These are phyloP conservation scores for Lophochroa leadbeateri DNA, from an alignment of 2,113 vertebrate species.

Conservation along the genomic window DNA sequence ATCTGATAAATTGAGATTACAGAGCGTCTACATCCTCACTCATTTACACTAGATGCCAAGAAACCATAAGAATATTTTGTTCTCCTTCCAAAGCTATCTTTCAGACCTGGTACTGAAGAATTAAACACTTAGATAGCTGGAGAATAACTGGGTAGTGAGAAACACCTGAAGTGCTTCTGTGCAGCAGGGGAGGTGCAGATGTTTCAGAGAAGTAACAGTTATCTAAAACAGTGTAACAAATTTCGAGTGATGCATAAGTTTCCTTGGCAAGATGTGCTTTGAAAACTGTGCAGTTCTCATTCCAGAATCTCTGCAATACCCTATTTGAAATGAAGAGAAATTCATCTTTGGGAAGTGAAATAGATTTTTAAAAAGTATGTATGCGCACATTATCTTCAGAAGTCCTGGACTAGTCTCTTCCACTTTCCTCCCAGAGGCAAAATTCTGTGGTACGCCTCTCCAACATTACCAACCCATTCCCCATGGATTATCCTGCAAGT, in stretches of 20 bases:
- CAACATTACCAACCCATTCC: not conserved
- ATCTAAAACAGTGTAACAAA: not conserved
- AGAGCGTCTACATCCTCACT: not conserved
- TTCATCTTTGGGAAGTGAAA: not conserved
- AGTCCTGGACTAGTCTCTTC: not conserved
- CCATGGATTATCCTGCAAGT: rapidly evolving
- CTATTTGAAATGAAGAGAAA: not conserved
- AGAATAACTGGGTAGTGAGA: not conserved
- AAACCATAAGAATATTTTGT: not conserved
- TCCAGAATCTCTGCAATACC: not conserved
- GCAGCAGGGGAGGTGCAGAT: not conserved
- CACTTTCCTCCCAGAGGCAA: not conserved
- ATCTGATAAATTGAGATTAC: not conserved
- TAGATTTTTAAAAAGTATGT: not conserved
- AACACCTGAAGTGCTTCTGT: not conserved
- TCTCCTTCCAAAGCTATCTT: not conserved
- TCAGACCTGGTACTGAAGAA: not conserved
- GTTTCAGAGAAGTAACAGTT: not conserved
- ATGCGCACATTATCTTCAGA: not conserved
- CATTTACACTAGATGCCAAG: not conserved
- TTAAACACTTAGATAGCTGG: not conserved
- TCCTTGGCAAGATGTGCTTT: not conserved
- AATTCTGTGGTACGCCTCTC: not conserved
- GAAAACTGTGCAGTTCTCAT: not conserved
- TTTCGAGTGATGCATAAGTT: not conserved